phyloP scores from a whole-genome alignment of 2,113 vertebrate species.

The Calcarius ornatus region DNA sequence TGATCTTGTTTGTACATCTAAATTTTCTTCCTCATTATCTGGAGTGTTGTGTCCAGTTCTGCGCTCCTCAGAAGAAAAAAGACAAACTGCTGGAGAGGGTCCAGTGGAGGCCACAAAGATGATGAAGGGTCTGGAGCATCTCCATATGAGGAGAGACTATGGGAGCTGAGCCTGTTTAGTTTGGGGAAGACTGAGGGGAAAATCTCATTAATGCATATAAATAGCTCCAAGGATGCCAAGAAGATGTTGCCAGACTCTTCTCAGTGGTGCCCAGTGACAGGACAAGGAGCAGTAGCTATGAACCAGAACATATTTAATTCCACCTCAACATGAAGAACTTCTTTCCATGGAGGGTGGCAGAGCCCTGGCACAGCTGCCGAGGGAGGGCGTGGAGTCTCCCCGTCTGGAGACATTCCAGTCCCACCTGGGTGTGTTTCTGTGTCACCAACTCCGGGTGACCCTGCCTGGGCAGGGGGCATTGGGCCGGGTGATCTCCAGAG shows the following conservation, averaged over 20 bases:
- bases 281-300: neutral
- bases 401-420: neutral
- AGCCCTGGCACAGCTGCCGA: neutral
- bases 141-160: neutral
- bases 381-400: neutral
- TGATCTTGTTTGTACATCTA: neutral
- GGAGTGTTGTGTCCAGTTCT: neutral
- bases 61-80: neutral
- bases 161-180: neutral
- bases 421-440: neutral
- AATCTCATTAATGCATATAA: neutral
- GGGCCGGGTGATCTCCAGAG: neutral
- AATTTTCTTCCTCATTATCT: neutral
- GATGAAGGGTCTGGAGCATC: neutral
- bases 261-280: neutral
- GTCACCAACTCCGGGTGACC: neutral
- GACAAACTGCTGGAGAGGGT: neutral
- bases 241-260: neutral
- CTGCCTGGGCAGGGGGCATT: neutral
- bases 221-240: neutral
- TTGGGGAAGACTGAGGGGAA: neutral
- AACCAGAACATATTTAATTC: neutral
- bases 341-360: too few relatives aligned
- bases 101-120: neutral
- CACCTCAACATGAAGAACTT: neutral